Evolutionary conservation across 2,888 invertebrate genomes (phyloP).

Genomic region (Tetragonisca angustula): DNA sequence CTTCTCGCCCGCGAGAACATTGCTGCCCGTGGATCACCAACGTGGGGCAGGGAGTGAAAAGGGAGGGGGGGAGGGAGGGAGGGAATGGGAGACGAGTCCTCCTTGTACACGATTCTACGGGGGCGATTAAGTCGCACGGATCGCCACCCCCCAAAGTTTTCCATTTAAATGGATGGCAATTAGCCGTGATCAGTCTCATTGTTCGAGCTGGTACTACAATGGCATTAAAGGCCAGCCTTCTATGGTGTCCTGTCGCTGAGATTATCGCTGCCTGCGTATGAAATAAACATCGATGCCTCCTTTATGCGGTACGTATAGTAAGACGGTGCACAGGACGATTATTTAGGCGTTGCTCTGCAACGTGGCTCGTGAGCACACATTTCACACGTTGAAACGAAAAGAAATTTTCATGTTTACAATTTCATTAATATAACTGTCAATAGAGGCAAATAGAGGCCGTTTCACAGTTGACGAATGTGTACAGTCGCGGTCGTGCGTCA

Average conservation of each 20-base stretch:
- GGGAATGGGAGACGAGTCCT: constrained; percentile 25
- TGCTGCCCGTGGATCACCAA: constrained; percentile 48
- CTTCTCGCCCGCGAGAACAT: constrained; percentile 46
- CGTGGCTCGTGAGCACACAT: too few species aligned
- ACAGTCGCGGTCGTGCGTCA: not conserved
- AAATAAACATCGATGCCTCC: not conserved
- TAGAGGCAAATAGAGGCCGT: too few species aligned
- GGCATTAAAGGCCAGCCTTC: not conserved
- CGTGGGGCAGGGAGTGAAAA: not conserved
- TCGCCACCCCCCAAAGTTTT: constrained; percentile 29
- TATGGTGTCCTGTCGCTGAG: not conserved
- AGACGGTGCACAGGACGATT: not conserved
- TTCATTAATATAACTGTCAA: too few species aligned
- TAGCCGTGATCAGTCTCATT: constrained; percentile 11
- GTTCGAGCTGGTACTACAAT: constrained; percentile 13
- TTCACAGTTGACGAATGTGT: not conserved
- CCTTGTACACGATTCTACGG: constrained; percentile 54
- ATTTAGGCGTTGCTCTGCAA: not conserved
- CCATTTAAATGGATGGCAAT: constrained; percentile 34
- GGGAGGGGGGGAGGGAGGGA: not conserved
- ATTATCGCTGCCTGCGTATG: not conserved
- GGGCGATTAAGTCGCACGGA: constrained; percentile 62
- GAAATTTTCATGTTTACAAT: too few species aligned
- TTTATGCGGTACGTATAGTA: not conserved
- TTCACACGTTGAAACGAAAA: too few species aligned